phyloP scores from a whole-genome alignment of 1,140 invertebrate species.

The Drosophila ficusphila region DNA sequence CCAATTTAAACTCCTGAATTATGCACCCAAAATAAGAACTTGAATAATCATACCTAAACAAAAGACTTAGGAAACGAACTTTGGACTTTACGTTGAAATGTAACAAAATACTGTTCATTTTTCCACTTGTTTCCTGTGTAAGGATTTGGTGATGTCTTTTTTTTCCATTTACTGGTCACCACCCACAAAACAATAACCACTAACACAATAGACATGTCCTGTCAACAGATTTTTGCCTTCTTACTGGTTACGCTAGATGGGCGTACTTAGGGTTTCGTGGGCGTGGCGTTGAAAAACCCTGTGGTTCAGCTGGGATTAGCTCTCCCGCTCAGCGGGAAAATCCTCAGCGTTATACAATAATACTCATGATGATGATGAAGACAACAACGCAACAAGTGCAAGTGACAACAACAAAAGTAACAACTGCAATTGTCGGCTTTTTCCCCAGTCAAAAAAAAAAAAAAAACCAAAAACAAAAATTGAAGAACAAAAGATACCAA shows the following conservation, averaged over 20 bases:
- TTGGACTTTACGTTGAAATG: too few relatives aligned
- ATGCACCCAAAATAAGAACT: too few relatives aligned
- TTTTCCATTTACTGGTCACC: not conserved
- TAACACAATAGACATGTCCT: not conserved
- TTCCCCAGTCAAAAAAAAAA: conserved; percentile 5
- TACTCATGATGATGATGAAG: conserved; percentile 17
- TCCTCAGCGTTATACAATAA: conserved; percentile 59
- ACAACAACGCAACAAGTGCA: conserved; percentile 57
- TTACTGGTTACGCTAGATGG: conserved; percentile 4
- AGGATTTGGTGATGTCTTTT: not conserved
- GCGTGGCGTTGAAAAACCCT: conserved; percentile 27
- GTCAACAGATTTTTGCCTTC: conserved; percentile 11
- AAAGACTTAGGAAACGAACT: conserved; percentile 9
- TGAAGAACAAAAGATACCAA: conserved; percentile 1
- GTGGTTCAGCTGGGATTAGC: conserved; percentile 22
- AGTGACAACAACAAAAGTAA: conserved; percentile 52
- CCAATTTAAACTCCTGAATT: too few relatives aligned
- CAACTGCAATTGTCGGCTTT: conserved; percentile 35
- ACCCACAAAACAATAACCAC: conserved; percentile 23
- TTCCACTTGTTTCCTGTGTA: conserved; percentile 10
- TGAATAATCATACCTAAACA: too few relatives aligned
- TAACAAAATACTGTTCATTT: not conserved
- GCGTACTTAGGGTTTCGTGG: conserved; percentile 2
- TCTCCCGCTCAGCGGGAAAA: conserved; percentile 11
- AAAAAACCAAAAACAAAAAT: not conserved